Evolutionary conservation across 1,140 invertebrate genomes (phyloP).

Genomic region (Thalassaphorura encarpata): DNA sequence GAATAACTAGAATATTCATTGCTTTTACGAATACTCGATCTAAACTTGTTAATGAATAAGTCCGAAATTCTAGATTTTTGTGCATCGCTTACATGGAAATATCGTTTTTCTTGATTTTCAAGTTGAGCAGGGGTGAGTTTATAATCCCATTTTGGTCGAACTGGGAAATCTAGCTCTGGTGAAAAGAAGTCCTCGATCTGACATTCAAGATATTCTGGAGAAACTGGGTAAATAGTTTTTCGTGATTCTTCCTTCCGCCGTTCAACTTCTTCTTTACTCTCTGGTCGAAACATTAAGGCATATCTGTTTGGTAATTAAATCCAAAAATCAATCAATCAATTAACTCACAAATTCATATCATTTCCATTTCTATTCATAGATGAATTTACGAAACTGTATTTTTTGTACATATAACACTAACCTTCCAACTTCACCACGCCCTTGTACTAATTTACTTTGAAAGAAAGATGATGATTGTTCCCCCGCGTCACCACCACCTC

Average conservation of each 20-base stretch:
- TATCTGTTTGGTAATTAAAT: constrained; percentile 42
- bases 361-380: too few species aligned
- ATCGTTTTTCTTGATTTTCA: constrained; percentile 60
- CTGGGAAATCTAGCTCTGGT: constrained; percentile 65
- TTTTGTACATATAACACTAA: too few species aligned
- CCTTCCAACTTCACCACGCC: not conserved
- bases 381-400: too few species aligned
- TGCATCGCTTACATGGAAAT: constrained; percentile 45
- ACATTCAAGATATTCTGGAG: constrained; percentile 55
- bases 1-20: too few species aligned
- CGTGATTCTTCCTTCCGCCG: constrained; percentile 51
- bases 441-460: not conserved
- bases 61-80: not conserved
- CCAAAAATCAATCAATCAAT: too few species aligned
- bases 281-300: constrained; percentile 61
- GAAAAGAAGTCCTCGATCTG: constrained; percentile 58
- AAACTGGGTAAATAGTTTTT: constrained; percentile 44
- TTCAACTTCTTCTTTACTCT: constrained; percentile 55
- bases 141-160: constrained; percentile 68
- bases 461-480: not conserved
- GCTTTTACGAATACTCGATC: too few species aligned
- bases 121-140: constrained; percentile 57
- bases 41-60: too few species aligned
- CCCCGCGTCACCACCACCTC: not conserved
- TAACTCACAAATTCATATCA: too few species aligned